Evolutionary conservation across 2,113 vertebrate genomes (phyloP).

Genomic region (Trogon melanurus): DNA sequence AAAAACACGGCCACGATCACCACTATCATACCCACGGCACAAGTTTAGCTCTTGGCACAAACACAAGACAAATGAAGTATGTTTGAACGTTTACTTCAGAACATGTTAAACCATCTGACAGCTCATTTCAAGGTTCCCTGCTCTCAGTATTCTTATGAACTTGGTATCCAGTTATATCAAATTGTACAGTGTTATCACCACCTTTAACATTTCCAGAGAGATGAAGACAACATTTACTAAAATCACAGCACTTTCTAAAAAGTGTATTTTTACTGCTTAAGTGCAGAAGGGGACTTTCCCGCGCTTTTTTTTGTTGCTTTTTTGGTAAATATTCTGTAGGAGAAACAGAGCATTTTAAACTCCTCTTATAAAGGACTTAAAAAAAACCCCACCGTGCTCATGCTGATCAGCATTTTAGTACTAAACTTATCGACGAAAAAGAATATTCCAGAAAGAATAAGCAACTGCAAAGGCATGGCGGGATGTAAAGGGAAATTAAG

Average conservation of each 20-base stretch:
- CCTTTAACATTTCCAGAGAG: neutral
- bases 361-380: neutral
- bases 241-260: neutral
- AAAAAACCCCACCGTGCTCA: neutral
- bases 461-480: neutral
- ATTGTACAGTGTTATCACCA: neutral
- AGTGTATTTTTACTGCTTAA: neutral
- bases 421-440: neutral
- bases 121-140: neutral
- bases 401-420: neutral
- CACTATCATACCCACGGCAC: fast-evolving
- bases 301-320: neutral
- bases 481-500: neutral
- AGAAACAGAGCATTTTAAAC: neutral
- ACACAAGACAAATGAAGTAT: neutral
- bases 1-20: fast-evolving
- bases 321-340: neutral
- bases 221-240: neutral
- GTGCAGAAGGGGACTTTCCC: neutral
- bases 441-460: neutral
- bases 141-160: neutral
- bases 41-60: neutral
- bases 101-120: fast-evolving
- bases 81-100: neutral
- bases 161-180: neutral